Conservation (phyloP, 2,888 invertebrate genomes). For the Aporophyla lueneburgensis region DNA sequence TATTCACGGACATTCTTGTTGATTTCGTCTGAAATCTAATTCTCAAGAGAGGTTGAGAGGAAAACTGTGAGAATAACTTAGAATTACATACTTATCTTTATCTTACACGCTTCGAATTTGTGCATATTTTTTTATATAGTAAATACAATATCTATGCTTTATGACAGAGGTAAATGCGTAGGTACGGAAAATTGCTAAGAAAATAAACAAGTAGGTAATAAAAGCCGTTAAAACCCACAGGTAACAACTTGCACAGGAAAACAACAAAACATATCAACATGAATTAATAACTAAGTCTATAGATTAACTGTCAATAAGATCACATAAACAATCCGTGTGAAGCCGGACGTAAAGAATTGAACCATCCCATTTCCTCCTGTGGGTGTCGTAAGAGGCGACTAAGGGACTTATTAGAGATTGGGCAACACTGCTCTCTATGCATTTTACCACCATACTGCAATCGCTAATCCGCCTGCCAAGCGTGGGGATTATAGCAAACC, state of each 20-base stretch:
- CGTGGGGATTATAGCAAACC: too few relatives aligned
- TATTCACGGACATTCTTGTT: conserved; percentile 25
- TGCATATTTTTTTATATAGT: not conserved
- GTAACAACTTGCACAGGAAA: conserved; percentile 39
- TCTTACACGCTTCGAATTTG: not conserved
- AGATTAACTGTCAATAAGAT: conserved; percentile 1
- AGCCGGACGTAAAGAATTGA: too few relatives aligned
- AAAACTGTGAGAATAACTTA: conserved; percentile 15
- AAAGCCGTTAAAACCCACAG: conserved; percentile 38
- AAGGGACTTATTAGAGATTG: too few relatives aligned
- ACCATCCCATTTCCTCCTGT: too few relatives aligned
- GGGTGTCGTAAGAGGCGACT: too few relatives aligned
- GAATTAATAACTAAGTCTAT: not conserved
- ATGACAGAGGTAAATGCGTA: not conserved
- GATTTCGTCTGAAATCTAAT: conserved; percentile 24
- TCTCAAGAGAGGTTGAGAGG: not conserved
- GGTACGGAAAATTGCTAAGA: conserved; percentile 23
- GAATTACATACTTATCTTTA: not conserved
- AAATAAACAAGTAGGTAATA: conserved; percentile 28
- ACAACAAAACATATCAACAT: conserved; percentile 10
- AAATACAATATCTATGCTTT: not conserved
- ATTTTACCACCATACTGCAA: too few relatives aligned
- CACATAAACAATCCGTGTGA: not conserved
- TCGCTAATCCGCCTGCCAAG: too few relatives aligned
- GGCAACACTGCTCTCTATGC: too few relatives aligned